These are phyloP conservation scores for Pammene fasciana DNA, from an alignment of 2,888 invertebrate species.

Conservation along the genomic window DNA sequence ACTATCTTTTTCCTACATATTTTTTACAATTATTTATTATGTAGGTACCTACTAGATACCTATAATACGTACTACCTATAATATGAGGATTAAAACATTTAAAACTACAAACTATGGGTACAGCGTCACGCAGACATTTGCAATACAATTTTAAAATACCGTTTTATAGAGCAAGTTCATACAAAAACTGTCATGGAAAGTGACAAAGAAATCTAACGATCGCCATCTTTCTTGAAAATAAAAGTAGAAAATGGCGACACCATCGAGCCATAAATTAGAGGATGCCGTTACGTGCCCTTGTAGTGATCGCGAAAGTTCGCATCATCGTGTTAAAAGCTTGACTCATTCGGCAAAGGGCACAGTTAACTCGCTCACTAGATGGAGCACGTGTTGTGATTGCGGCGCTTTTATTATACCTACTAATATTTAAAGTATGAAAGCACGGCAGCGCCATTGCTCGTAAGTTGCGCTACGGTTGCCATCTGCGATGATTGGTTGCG, in stretches of 20 bases:
- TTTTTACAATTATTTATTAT: too few relatives aligned
- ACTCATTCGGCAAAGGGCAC: constrained; percentile 46
- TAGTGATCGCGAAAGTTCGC: constrained; percentile 28
- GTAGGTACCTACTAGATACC: too few relatives aligned
- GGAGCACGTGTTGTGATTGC: not conserved
- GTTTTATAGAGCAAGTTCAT: not conserved
- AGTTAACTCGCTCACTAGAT: not conserved
- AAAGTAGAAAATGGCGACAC: constrained; percentile 20
- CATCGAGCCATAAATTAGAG: constrained; percentile 31
- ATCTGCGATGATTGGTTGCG: too few relatives aligned
- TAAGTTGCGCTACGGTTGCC: too few relatives aligned
- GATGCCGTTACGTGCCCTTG: constrained; percentile 28
- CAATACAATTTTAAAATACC: not conserved
- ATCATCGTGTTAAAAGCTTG: constrained; percentile 46
- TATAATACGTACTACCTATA: too few relatives aligned
- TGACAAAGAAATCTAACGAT: constrained; percentile 9
- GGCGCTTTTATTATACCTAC: not conserved
- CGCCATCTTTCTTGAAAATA: not conserved
- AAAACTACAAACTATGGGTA: too few relatives aligned
- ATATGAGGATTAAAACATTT: too few relatives aligned
- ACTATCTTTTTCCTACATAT: too few relatives aligned
- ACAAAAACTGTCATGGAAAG: constrained; percentile 15
- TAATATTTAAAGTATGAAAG: too few relatives aligned
- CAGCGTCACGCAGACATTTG: too few relatives aligned
- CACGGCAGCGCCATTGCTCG: too few relatives aligned